These are phyloP conservation scores for Chaitophorus viminalis DNA, from an alignment of 2,888 invertebrate species.

Conservation along the genomic window DNA sequence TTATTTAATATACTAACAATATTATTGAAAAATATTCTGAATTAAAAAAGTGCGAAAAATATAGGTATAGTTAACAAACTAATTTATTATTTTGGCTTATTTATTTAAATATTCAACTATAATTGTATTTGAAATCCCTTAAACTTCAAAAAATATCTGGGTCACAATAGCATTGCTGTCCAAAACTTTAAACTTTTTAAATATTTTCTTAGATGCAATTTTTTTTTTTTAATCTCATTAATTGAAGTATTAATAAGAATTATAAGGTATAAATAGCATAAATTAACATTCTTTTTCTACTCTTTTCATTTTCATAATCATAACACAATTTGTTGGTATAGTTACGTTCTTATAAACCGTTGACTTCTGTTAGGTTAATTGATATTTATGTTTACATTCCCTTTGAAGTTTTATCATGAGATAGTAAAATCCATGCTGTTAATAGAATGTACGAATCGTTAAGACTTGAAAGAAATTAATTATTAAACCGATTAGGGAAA, in stretches of 20 bases:
- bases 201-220: not conserved
- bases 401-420: not conserved
- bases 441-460: too few species aligned
- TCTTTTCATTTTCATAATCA: not conserved
- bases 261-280: not conserved
- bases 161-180: not conserved
- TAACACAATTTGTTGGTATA: not conserved
- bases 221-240: not conserved
- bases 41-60: too few species aligned
- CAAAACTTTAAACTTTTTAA: not conserved
- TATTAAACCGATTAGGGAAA: too few species aligned
- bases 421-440: too few species aligned
- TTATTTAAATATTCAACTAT: not conserved
- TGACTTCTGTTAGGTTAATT: not conserved
- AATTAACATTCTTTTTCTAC: not conserved
- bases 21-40: too few species aligned
- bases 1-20: too few species aligned
- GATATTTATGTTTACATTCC: not conserved
- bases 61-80: too few species aligned
- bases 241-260: not conserved
- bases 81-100: too few species aligned
- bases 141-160: not conserved
- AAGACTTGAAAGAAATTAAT: too few species aligned
- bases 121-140: not conserved
- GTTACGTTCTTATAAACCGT: not conserved